Percentiles rank a stretch among this genome's conserved stretches.
These are phyloP conservation scores for Leptopilina boulardi DNA, from an alignment of 1,140 invertebrate species.

Conservation along the genomic window DNA sequence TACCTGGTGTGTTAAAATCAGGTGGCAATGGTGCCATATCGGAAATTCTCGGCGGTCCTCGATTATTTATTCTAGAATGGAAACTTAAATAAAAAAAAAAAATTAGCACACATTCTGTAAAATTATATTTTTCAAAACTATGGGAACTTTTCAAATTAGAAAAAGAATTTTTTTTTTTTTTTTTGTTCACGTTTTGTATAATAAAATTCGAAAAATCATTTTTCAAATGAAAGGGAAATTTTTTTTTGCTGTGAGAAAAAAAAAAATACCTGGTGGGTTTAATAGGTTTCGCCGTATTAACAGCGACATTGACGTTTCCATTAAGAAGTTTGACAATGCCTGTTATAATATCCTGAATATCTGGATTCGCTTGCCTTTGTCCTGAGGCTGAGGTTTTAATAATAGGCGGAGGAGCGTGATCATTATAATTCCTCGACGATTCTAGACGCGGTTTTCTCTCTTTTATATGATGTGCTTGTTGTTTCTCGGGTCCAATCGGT, in stretches of 20 bases:
- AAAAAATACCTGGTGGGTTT: constrained; percentile 67
- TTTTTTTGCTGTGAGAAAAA: not conserved
- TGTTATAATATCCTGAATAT: constrained; percentile 93
- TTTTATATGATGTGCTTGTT: constrained; percentile 53
- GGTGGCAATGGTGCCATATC: constrained; percentile 82
- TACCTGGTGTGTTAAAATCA: constrained; percentile 82
- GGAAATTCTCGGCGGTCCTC: constrained; percentile 89
- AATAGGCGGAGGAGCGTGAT: constrained; percentile 59
- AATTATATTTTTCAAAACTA: too few species aligned
- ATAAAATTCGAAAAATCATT: not conserved
- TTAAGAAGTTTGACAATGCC: constrained; percentile 92
- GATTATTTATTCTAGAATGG: constrained; percentile 87
- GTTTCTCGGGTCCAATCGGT: constrained; percentile 57
- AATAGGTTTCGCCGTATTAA: constrained; percentile 79
- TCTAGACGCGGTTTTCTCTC: constrained; percentile 67
- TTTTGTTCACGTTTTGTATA: too few species aligned
- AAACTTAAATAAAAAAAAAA: constrained; percentile 18
- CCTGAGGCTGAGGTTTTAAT: constrained; percentile 64
- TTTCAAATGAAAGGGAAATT: not conserved
- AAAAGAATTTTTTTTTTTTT: not conserved
- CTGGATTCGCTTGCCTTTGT: constrained; percentile 81
- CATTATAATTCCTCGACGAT: constrained; percentile 69
- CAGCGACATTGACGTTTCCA: constrained; percentile 89
- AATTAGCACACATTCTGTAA: not conserved
- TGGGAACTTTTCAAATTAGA: too few species aligned